Conservation (phyloP, 2,797 vertebrate genomes). For the Vultur gryphus region DNA sequence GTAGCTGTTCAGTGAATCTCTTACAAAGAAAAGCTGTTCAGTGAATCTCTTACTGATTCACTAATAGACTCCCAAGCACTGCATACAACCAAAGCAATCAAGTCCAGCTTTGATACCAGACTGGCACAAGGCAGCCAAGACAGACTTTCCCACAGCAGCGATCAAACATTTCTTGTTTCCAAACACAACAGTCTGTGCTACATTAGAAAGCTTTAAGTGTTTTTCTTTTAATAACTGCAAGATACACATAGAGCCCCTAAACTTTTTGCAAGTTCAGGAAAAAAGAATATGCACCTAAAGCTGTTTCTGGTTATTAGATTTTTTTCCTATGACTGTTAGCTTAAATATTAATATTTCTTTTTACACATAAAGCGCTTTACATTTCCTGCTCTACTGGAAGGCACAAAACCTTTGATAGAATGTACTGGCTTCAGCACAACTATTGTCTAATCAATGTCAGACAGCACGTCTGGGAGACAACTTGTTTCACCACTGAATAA, state of each 20-base stretch:
- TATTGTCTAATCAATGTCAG: conserved; percentile 18
- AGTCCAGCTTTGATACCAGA: background rate
- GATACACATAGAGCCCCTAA: background rate
- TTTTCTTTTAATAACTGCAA: background rate
- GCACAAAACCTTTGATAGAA: background rate
- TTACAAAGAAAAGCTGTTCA: background rate
- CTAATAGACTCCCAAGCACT: background rate
- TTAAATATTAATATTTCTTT: background rate
- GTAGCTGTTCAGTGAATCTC: background rate
- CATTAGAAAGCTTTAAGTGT: background rate
- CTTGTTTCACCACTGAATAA: background rate
- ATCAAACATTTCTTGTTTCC: background rate
- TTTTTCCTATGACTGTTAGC: background rate
- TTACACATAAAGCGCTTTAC: background rate
- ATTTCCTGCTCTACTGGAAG: background rate
- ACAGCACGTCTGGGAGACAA: background rate
- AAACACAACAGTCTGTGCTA: background rate
- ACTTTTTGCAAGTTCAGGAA: background rate
- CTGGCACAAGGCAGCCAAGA: background rate
- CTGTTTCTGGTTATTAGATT: background rate
- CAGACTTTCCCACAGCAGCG: background rate
- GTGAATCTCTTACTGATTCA: background rate
- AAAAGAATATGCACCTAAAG: background rate
- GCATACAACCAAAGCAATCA: background rate
- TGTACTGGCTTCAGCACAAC: background rate